Evolutionary conservation across 2,888 invertebrate genomes (phyloP).

Genomic region (Dascillus cervinus): DNA sequence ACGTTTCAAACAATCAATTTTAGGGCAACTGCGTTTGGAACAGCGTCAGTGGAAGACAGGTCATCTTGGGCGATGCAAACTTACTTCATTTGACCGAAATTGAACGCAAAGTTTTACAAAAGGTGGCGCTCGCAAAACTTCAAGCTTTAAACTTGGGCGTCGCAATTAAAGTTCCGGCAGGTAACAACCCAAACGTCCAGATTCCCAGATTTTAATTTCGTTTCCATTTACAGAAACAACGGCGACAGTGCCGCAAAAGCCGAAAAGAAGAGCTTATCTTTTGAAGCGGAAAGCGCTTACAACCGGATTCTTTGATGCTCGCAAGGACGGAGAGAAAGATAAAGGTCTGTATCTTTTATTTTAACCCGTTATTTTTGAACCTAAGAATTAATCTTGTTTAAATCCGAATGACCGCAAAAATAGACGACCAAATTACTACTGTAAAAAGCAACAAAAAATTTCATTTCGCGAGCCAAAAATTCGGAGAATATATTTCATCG

Average conservation of each 20-base stretch:
- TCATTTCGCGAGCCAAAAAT: too few species aligned
- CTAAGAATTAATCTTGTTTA: too few species aligned
- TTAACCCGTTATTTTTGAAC: too few species aligned
- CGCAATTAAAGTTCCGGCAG: conserved; percentile 71
- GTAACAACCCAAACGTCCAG: too few species aligned
- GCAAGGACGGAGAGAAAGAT: conserved; percentile 59
- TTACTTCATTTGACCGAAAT: conserved; percentile 69
- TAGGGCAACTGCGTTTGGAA: conserved; percentile 77
- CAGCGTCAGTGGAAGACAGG: conserved; percentile 58
- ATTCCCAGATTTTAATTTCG: too few species aligned
- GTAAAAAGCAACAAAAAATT: too few species aligned
- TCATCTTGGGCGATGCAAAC: conserved; percentile 62
- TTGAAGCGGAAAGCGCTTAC: conserved; percentile 84
- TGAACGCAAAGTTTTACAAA: conserved; percentile 72
- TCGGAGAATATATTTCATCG: too few species aligned
- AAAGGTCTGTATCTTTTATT: too few species aligned
- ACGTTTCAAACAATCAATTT: conserved; percentile 8
- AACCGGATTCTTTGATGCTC: conserved; percentile 76
- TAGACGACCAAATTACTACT: too few species aligned
- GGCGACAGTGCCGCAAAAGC: conserved; percentile 50
- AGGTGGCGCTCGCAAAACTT: conserved; percentile 78
- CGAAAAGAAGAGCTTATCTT: conserved; percentile 71
- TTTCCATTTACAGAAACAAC: conserved; percentile 47
- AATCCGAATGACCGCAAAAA: too few species aligned
- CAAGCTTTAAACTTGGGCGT: conserved; percentile 81